Evolutionary conservation across 2,888 invertebrate genomes (phyloP), one percentile per base, ranked within the genome.

Genomic region (Melanostoma mellinum): DNA sequence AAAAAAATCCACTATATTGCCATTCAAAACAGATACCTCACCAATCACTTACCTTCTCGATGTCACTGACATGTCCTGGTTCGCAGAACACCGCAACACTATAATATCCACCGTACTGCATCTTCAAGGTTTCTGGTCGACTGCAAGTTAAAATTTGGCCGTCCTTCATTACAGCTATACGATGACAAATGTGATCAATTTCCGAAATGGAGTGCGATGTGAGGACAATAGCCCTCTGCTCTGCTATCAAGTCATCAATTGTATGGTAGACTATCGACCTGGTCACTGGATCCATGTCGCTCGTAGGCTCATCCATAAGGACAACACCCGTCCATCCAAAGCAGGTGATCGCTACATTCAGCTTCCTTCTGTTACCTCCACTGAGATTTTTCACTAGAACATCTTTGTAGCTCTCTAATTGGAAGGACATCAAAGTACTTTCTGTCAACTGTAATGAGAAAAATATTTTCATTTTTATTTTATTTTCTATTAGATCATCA

Each of bases 221-320:
- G 2, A 91, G 86, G n/a, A 91, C 88, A 3, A 91, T 89, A 0
- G 91, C 90, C 0, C 91, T 88, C 2, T 89, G 88, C 1, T 89
- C 88, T 3, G 87, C 85, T 33, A 91, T 85, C 52, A 91, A 85
- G 46, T 90, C 88, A 48, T 88, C 88, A 35, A 91, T 90, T 38
- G 91, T 89, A 30, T 88, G 88, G 77, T 91, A 91, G 6, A 91
- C 90, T 69, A 91, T 87, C 2, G 89, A 88, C 20, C 91, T 87
- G 2, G 91, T 91, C 2, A 92, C 90, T 4, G 95, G 95, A 92
- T 95, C 95, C 76, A 95, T 94, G 4, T 95, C 95, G 71, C 93
- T 94, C 0, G 95, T 95, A 0, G 95, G 96, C 88, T 96, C 96
- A 88, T 96, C 96, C 89, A 97, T 91, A 60, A 96, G 92, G 10